These are phyloP conservation scores for Oryzias curvinotus DNA, from an alignment of 2,113 vertebrate genomes.

Conservation along the genomic window DNA sequence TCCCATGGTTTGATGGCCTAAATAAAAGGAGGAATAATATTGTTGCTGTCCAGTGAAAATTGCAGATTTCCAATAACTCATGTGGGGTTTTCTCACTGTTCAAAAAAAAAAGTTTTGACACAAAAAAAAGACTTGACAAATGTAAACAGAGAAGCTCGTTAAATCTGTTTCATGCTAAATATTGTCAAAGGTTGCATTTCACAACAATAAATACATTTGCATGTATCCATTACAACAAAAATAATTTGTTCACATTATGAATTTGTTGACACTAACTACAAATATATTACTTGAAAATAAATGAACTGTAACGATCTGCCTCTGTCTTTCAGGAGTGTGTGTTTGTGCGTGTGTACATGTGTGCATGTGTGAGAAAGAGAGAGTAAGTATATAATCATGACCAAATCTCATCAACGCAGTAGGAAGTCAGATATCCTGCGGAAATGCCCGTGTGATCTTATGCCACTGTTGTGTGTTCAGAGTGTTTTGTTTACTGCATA, in stretches of 20 bases:
- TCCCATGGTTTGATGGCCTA: constrained; percentile 73
- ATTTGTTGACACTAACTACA: neutral
- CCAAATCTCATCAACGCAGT: constrained; percentile 48
- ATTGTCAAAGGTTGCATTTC: too few species aligned
- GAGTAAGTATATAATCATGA: constrained; percentile 4
- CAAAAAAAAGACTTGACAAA: neutral
- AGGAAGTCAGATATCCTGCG: constrained; percentile 24
- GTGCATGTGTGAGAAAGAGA: constrained; percentile 3
- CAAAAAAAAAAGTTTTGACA: neutral
- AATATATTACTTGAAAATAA: neutral
- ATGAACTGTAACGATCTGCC: neutral
- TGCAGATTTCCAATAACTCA: constrained; percentile 33
- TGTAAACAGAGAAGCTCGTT: neutral
- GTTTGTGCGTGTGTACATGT: neutral
- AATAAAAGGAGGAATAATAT: constrained; percentile 70
- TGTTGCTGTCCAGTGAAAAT: constrained; percentile 59
- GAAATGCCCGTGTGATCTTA: constrained; percentile 27
- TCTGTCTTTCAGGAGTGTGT: neutral
- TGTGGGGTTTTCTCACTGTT: constrained; percentile 29
- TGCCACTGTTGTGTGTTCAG: constrained; percentile 1
- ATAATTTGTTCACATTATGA: too few species aligned
- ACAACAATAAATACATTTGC: too few species aligned
- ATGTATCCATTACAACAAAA: too few species aligned
- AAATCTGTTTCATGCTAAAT: too few species aligned
- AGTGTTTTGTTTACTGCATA: neutral